Evolutionary conservation across 2,113 vertebrate species (phyloP), one percentile per base, ranked within the genome.

Genomic region (Nycticryphes semicollaris): DNA sequence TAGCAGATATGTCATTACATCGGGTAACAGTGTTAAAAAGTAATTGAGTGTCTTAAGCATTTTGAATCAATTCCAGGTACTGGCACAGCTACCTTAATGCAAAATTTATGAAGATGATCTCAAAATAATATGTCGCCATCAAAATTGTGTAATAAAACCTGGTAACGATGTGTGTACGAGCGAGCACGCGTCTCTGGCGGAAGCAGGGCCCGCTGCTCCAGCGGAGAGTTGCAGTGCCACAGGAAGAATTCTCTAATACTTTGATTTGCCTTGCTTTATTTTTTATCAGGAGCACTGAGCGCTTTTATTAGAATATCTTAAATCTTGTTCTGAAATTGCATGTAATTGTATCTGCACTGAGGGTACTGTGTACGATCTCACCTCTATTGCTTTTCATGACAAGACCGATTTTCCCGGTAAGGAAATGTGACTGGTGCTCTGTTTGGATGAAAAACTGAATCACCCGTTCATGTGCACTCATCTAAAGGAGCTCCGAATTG

Each of bases 51-150:
- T 97, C 97, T 97, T 96, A 81, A 97, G 91, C 94, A n/a, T 94
- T 97, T 97, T 96, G 98, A 98, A 98, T 98, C 97, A 93, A 97
- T 98, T 98, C 97, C 96, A 97, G 97, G 95, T 98, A 88, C 92
- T 68, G 93, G 92, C 95, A 87, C 73, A 41, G 96, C 91, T 84
- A 97, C 94, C 96, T 97, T 97, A 93, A 98, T 98, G 97, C 97
- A 98, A 97, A 98, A 98, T 98, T 96, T 96, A 98, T 98, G 96
- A 98, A 98, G 97, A 96, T 97, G 97, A 94, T 96, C 94, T 96
- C 94, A 77, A 81, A 97, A 93, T 96, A 97, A 97, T 97, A 94
- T 88, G 95, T 97, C 57, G 86, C 96, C 94, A 94, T 97, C 95
- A 89, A 92, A 90, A 93, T 9, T 24, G 43, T 82, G 85, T 73